phyloP scores from a whole-genome alignment of 1,140 invertebrate genomes.

The Bombus impatiens region DNA sequence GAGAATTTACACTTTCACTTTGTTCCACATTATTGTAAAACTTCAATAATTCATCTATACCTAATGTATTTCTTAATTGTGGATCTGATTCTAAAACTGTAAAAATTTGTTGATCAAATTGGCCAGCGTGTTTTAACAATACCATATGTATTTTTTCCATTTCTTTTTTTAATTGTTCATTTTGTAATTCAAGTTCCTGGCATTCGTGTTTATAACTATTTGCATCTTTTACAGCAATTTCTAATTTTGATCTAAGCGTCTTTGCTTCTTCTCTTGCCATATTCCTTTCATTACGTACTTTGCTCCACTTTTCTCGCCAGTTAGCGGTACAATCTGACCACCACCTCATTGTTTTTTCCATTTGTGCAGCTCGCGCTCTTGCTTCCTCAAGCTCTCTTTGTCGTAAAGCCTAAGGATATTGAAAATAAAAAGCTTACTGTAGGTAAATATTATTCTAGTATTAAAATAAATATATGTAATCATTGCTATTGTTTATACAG shows the following conservation, averaged over 20 bases:
- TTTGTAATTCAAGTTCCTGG: constrained; percentile 90
- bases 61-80: constrained; percentile 75
- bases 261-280: constrained; percentile 94
- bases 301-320: constrained; percentile 98
- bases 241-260: constrained; percentile 90
- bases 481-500: neutral
- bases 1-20: constrained; percentile 53
- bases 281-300: constrained; percentile 93
- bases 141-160: constrained; percentile 88
- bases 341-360: constrained; percentile 99
- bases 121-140: constrained; percentile 87
- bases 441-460: neutral
- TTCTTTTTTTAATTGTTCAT: constrained; percentile 91
- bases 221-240: constrained; percentile 90
- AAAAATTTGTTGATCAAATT: constrained; percentile 83
- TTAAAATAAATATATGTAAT: neutral
- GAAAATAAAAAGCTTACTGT: neutral
- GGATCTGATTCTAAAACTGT: constrained; percentile 78
- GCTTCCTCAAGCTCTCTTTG: constrained; percentile 95
- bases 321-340: constrained; percentile 96
- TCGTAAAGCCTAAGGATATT: constrained; percentile 83
- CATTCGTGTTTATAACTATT: constrained; percentile 90
- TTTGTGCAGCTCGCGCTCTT: constrained; percentile 94
- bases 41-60: constrained; percentile 77
- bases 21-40: constrained; percentile 76